These are phyloP conservation scores for Malacosoma neustria DNA, from an alignment of 2,888 invertebrate species.

Conservation along the genomic window DNA sequence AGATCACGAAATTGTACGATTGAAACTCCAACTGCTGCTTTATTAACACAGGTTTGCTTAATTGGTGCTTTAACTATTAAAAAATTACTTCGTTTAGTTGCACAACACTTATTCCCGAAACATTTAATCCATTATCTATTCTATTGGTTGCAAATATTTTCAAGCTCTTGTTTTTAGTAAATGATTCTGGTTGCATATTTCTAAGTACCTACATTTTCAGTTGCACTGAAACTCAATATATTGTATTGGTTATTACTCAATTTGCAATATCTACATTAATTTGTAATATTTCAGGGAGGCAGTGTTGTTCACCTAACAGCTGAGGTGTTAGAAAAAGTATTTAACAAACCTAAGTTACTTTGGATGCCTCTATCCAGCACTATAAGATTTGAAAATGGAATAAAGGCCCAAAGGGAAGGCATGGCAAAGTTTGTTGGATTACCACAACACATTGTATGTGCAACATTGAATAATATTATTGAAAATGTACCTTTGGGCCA, in stretches of 20 bases:
- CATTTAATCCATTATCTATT: too few species aligned
- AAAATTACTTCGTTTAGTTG: too few species aligned
- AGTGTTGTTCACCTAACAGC: constrained; percentile 88
- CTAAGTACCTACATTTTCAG: too few species aligned
- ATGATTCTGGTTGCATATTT: too few species aligned
- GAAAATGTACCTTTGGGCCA: constrained; percentile 79
- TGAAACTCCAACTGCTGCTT: constrained; percentile 84
- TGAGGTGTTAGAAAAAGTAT: constrained; percentile 82
- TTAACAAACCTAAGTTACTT: constrained; percentile 75
- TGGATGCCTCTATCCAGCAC: constrained; percentile 84
- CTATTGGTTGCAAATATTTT: too few species aligned
- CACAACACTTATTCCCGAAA: too few species aligned
- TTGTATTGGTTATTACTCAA: too few species aligned
- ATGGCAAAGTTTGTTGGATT: constrained; percentile 83
- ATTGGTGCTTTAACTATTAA: neutral
- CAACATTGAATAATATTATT: constrained; percentile 81
- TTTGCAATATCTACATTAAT: too few species aligned
- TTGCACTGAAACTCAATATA: too few species aligned
- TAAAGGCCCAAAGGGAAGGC: constrained; percentile 77
- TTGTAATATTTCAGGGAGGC: constrained; percentile 76
- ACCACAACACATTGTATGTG: constrained; percentile 59
- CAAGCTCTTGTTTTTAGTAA: too few species aligned
- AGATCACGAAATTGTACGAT: constrained; percentile 71
- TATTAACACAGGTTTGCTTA: constrained; percentile 80
- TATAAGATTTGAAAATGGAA: constrained; percentile 77